phyloP scores from a whole-genome alignment of 2,888 invertebrate genomes.

The Cryptophagus acutangulus region DNA sequence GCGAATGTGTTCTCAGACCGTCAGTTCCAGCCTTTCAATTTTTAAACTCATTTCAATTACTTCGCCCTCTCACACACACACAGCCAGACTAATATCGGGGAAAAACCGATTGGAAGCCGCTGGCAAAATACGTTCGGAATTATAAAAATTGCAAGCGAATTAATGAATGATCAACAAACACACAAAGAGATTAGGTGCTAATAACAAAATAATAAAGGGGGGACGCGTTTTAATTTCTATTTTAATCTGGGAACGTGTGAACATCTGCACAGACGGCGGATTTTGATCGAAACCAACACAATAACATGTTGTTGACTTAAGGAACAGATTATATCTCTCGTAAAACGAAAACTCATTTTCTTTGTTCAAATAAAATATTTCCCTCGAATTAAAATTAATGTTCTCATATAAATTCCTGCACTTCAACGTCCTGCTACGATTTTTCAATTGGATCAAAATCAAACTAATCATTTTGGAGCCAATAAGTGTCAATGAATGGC shows the following conservation, averaged over 20 bases:
- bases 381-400: conserved; percentile 30
- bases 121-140: neutral
- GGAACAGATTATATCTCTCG: conserved; percentile 30
- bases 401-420: conserved; percentile 10
- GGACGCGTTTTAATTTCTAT: conserved; percentile 32
- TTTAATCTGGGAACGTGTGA: conserved; percentile 31
- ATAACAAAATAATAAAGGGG: conserved; percentile 4
- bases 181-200: neutral
- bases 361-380: conserved; percentile 33
- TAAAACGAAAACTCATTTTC: conserved; percentile 30
- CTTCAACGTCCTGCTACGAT: too few species aligned
- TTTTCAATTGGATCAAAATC: too few species aligned
- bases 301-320: conserved; percentile 30
- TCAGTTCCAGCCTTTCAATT: conserved; percentile 37
- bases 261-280: conserved; percentile 35
- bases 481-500: too few species aligned
- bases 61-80: conserved; percentile 11
- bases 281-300: conserved; percentile 31
- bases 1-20: conserved; percentile 30
- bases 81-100: too few species aligned
- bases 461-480: too few species aligned
- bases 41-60: conserved; percentile 35
- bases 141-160: too few species aligned
- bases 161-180: too few species aligned
- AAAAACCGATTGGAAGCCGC: neutral